phyloP scores from a whole-genome alignment of 92 coral and sea anemone species.

The Parazoanthus atlanticus region DNA sequence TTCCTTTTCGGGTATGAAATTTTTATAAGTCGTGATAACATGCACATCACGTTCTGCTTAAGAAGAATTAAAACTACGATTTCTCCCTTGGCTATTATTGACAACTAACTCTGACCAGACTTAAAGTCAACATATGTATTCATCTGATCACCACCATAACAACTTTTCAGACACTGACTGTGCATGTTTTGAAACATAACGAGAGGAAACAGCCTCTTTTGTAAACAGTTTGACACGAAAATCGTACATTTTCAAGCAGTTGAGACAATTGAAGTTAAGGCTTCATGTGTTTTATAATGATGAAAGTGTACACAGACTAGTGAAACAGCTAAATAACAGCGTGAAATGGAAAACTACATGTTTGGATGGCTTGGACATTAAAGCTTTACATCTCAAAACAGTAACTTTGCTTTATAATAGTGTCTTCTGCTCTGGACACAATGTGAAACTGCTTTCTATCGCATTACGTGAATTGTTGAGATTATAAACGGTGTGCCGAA shows the following conservation, averaged over 20 bases:
- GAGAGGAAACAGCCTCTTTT: not conserved
- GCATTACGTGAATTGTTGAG: not conserved
- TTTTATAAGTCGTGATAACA: not conserved
- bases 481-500: not conserved
- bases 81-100: not conserved
- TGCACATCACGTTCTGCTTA: conserved; percentile 19
- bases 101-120: conserved; percentile 9
- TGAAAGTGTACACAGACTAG: conserved; percentile 34
- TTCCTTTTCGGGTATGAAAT: not conserved
- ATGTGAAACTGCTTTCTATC: not conserved
- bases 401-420: not conserved
- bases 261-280: conserved; percentile 21
- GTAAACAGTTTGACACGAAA: conserved; percentile 34
- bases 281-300: conserved; percentile 28
- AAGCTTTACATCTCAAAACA: not conserved
- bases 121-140: not conserved
- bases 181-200: not conserved
- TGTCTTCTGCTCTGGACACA: not conserved
- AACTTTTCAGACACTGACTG: conserved; percentile 7
- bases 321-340: not conserved
- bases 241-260: not conserved
- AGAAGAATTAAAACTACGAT: not conserved
- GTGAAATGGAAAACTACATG: not conserved
- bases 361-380: no score
- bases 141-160: not conserved